Percentiles rank a stretch among this genome's conserved stretches.
These are phyloP conservation scores for Apogon talboti DNA, from an alignment of 2,797 vertebrate genomes.

Conservation along the genomic window DNA sequence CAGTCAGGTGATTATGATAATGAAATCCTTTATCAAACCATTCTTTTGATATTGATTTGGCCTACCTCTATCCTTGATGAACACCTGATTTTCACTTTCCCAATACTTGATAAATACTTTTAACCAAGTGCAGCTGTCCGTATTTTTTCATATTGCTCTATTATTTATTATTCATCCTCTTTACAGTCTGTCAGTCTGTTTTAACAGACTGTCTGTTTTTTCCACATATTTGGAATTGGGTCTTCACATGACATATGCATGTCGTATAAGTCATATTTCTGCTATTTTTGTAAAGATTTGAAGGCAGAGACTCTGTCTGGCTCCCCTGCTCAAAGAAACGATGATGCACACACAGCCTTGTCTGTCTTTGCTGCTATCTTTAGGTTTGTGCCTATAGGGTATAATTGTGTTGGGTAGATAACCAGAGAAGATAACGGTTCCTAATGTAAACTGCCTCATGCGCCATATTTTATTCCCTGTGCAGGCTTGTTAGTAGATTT, in stretches of 20 bases:
- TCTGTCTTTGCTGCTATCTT: constrained; percentile 54
- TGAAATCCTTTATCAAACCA: no score
- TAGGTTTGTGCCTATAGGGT: constrained; percentile 47
- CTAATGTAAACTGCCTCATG: constrained; percentile 41
- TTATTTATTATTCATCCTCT: no score
- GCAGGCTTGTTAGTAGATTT: constrained; percentile 19
- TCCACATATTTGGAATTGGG: no score
- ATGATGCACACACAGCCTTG: constrained; percentile 37
- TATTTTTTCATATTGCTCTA: background rate
- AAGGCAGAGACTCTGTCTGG: background rate
- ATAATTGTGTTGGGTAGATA: constrained; percentile 56
- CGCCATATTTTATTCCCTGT: constrained; percentile 30
- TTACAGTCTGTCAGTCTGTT: no score
- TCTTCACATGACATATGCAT: background rate
- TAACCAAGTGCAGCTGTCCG: background rate
- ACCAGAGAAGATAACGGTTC: constrained; percentile 40
- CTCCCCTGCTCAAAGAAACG: constrained; percentile 6
- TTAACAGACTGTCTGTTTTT: no score
- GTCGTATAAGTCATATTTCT: background rate
- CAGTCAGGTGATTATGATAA: no score
- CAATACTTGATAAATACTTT: no score
- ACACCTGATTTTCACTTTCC: no score
- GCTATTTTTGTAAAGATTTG: constrained; percentile 3
- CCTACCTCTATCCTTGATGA: no score
- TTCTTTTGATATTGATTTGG: no score